These are phyloP conservation scores for Heliconius himera DNA, from an alignment of 1,140 invertebrate species.

Conservation along the genomic window DNA sequence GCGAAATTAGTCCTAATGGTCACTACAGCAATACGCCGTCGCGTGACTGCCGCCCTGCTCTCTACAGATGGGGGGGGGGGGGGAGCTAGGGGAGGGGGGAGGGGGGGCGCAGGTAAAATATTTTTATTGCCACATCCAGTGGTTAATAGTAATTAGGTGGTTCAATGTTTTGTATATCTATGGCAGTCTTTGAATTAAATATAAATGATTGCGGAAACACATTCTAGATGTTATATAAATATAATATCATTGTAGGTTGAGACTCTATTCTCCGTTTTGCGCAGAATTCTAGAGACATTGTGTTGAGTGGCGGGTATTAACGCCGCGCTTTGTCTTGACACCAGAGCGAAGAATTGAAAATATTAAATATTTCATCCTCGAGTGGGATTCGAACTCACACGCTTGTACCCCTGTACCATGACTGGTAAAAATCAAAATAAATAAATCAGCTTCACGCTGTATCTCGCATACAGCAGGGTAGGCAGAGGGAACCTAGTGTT, in stretches of 20 bases:
- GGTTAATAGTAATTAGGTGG: slow-evolving; percentile 59
- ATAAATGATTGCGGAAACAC: neutral
- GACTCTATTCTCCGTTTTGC: too few species aligned
- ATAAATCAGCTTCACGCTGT: too few species aligned
- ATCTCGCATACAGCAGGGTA: too few species aligned
- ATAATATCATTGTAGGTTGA: neutral
- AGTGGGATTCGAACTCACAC: too few species aligned
- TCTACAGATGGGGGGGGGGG: slow-evolving; percentile 44
- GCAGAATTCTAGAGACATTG: too few species aligned
- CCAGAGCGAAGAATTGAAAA: too few species aligned
- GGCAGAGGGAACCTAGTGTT: too few species aligned
- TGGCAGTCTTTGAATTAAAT: slow-evolving; percentile 7
- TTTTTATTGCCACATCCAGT: slow-evolving; percentile 66
- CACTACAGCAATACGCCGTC: slow-evolving; percentile 51
- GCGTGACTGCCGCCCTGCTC: slow-evolving; percentile 55
- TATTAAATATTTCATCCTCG: too few species aligned
- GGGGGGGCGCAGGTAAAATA: slow-evolving; percentile 64
- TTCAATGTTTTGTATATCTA: slow-evolving; percentile 60
- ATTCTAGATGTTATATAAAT: neutral
- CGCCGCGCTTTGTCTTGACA: too few species aligned
- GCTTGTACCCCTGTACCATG: too few species aligned
- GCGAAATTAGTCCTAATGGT: slow-evolving; percentile 69
- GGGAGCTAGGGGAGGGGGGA: slow-evolving; percentile 47
- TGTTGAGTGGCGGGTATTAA: too few species aligned
- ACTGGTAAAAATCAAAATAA: too few species aligned